These are phyloP conservation scores for Eospalax fontanierii DNA, from an alignment of 2,797 vertebrate genomes.

Conservation along the genomic window DNA sequence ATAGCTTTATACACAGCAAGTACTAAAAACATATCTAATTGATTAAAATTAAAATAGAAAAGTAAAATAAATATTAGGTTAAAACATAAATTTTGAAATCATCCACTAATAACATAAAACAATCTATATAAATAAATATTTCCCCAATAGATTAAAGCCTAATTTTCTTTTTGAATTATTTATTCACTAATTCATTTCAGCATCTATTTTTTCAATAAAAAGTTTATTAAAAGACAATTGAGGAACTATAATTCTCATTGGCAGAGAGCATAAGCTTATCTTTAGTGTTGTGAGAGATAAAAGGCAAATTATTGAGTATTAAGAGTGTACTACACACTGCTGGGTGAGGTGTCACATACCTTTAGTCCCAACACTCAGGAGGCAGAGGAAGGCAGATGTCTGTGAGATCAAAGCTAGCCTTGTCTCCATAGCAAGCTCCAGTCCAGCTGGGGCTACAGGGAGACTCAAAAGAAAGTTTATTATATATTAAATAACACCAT, in stretches of 20 bases:
- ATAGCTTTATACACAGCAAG: background rate
- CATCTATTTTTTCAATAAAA: background rate
- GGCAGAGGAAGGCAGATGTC: no score
- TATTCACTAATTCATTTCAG: conserved; percentile 59
- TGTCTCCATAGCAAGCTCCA: no score
- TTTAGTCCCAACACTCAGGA: no score
- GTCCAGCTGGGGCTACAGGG: no score
- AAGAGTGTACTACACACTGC: background rate
- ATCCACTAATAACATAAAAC: conserved; percentile 16
- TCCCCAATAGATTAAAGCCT: conserved; percentile 25
- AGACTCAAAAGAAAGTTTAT: no score
- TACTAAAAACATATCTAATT: conserved; percentile 32
- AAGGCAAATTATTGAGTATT: conserved; percentile 36
- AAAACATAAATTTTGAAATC: conserved; percentile 24
- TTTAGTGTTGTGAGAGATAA: background rate
- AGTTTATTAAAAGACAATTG: conserved; percentile 33
- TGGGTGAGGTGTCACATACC: no score
- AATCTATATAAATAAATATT: background rate
- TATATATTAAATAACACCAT: no score
- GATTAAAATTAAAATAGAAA: conserved; percentile 23
- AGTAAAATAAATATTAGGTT: conserved; percentile 7
- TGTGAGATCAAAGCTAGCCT: no score
- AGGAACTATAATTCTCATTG: background rate
- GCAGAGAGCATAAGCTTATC: background rate
- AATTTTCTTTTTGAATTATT: conserved; percentile 64